Percentiles rank a stretch among this genome's conserved stretches.
Evolutionary conservation across 23 tunicate species (phyloP).

Genomic region (Trididemnum miniatum): DNA sequence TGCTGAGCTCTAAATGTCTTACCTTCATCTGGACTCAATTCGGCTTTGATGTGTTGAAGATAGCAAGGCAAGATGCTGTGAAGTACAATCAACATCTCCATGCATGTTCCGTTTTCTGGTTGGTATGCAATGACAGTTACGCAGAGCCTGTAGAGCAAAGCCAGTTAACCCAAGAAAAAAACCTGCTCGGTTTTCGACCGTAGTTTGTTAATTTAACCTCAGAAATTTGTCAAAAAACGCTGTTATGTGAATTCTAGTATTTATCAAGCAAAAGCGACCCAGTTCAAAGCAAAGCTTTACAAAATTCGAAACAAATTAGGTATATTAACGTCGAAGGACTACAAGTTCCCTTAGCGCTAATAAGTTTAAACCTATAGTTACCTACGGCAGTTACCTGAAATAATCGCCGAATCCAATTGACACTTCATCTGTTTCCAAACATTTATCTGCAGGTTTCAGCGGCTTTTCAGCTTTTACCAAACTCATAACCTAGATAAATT

Average conservation of each 20-base stretch:
- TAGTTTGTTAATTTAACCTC: too few relatives aligned
- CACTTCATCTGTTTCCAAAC: constrained; percentile 25
- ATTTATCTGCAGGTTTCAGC: constrained; percentile 46
- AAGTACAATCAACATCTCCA: constrained; percentile 72
- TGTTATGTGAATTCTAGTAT: too few relatives aligned
- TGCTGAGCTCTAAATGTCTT: too few relatives aligned
- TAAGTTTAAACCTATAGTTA: too few relatives aligned
- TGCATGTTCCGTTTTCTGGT: constrained; percentile 67
- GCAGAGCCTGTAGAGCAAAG: constrained; percentile 72
- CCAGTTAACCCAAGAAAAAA: too few relatives aligned
- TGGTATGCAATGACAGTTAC: constrained; percentile 86
- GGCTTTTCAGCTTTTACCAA: constrained; percentile 51
- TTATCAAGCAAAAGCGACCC: too few relatives aligned
- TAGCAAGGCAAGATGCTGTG: constrained; percentile 80
- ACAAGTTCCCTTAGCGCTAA: too few relatives aligned
- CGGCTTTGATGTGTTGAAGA: constrained; percentile 21
- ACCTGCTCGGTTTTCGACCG: too few relatives aligned
- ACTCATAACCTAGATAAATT: constrained; percentile 63
- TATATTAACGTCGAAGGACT: too few relatives aligned
- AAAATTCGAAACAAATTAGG: too few relatives aligned
- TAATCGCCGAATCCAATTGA: constrained; percentile 32
- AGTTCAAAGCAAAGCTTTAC: too few relatives aligned
- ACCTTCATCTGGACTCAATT: not conserved
- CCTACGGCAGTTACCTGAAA: constrained; percentile 44
- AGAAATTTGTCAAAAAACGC: too few relatives aligned